These are phyloP conservation scores for Xenus cinereus DNA, from an alignment of 2,113 vertebrate species.

Conservation along the genomic window DNA sequence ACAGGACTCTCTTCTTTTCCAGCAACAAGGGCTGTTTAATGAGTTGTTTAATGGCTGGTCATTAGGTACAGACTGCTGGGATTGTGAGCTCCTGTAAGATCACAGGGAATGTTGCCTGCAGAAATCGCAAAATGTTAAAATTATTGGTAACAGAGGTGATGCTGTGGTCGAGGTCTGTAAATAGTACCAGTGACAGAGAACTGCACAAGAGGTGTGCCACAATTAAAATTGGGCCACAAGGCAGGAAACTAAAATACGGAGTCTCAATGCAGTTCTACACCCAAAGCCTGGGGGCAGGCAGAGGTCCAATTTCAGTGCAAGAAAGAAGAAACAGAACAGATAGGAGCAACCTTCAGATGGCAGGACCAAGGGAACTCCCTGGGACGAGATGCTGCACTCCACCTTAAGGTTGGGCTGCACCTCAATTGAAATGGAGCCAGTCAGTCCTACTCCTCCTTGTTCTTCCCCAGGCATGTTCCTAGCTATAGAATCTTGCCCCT, in stretches of 20 bases:
- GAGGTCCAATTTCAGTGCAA: background rate
- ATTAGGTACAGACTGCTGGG: background rate
- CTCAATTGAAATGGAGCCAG: background rate
- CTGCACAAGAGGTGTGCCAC: rapidly evolving
- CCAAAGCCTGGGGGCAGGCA: background rate
- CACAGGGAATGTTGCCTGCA: background rate
- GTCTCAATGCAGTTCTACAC: background rate
- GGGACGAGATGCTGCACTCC: background rate
- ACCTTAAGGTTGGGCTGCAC: background rate
- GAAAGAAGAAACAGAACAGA: background rate
- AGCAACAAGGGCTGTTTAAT: background rate
- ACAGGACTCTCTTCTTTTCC: background rate
- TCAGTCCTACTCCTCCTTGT: background rate
- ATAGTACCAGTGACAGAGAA: background rate
- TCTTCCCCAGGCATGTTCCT: background rate
- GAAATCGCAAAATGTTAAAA: background rate
- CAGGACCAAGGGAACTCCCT: background rate
- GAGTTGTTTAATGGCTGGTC: background rate
- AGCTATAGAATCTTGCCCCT: background rate
- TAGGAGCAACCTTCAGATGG: background rate
- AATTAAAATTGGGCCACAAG: background rate
- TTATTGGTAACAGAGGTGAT: background rate
- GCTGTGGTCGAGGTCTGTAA: background rate
- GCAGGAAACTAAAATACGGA: background rate
- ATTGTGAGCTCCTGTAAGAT: rapidly evolving